These are phyloP conservation scores for Trissolcus japonicus DNA, from an alignment of 2,888 invertebrate species.

Conservation along the genomic window DNA sequence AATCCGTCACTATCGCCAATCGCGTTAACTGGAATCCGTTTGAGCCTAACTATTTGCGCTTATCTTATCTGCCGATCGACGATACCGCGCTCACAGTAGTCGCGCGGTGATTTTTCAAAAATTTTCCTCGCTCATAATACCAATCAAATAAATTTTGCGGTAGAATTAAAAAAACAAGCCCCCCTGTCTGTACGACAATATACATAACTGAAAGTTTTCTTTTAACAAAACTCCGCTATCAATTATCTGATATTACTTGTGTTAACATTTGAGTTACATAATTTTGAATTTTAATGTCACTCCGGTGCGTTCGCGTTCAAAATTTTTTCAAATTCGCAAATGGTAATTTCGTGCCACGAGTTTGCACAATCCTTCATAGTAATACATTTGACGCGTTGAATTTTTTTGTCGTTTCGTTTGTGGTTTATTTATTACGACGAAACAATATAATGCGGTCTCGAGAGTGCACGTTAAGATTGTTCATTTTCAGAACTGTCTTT, in stretches of 20 bases:
- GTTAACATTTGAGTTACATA: too few species aligned
- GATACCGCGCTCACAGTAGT: slow-evolving; percentile 22
- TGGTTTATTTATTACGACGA: background rate
- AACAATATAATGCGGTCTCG: background rate
- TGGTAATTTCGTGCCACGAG: background rate
- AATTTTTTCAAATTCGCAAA: too few species aligned
- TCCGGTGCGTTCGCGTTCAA: too few species aligned
- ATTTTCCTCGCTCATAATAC: slow-evolving; percentile 5
- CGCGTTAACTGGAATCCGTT: slow-evolving; percentile 32
- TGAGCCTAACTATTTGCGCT: slow-evolving; percentile 34
- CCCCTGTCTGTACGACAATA: background rate
- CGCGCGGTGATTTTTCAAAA: slow-evolving; percentile 8
- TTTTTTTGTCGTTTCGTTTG: background rate
- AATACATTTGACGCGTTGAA: background rate
- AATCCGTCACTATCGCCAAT: slow-evolving; percentile 25
- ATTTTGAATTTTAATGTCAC: too few species aligned
- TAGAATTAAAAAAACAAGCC: background rate
- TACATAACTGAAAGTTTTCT: background rate
- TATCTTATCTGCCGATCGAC: slow-evolving; percentile 46
- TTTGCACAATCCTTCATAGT: background rate
- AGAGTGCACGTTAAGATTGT: slow-evolving; percentile 3
- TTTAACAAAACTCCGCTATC: background rate
- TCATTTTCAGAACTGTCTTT: slow-evolving; percentile 24
- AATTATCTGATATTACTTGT: slow-evolving; percentile 3
- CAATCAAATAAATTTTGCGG: background rate